Evolutionary conservation across 1,140 invertebrate genomes (phyloP), one percentile per base, ranked within the genome.

Genomic region (Bacillus rossius): DNA sequence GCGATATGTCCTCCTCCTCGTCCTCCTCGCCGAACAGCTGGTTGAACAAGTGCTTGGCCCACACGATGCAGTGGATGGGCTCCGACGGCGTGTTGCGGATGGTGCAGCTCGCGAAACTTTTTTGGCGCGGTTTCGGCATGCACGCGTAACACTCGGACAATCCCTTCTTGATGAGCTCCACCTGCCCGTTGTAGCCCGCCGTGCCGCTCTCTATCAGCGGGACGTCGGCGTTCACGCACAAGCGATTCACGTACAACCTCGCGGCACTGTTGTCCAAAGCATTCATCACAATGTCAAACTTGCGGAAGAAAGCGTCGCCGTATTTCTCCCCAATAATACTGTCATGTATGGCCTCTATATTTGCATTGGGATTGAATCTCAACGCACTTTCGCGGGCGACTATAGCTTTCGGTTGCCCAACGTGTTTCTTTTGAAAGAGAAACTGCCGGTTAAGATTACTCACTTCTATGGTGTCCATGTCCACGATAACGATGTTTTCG

Each of bases 71-170:
- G 75, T 99, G 98, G 65, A 99, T 97, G 0, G 94, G 92, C 73
- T 99, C 96, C 13, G 95, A 98, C n/a, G 98, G 98, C 4, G 98
- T 99, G 70, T 99, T 99, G 47, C 98, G 81, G 64, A 99, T 99
- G 0, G 98, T 99, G 75, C 98, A 99, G 2, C 94, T 94, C 2
- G 98, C 96, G 76, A 88, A 99, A 10, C 90, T 91, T 74, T 96
- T 96, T 68, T 95, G 91, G 43, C 86, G 80, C 29, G 91, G 84
- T 75, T 96, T 95, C 0, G 94, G 92, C 57, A 88, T 85, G 73
- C 97, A 99, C 72, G 99, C 97, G 69, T 98, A 99, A 75, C 97
- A 99, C 69, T 96, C 92, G 7, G 94, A 97, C 0, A 89, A 56
- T 2, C 89, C 89, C 77, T 95, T 91, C 64, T 89, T 89, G 55